phyloP scores from a whole-genome alignment of 1,140 invertebrate species.

The Euglossa dilemma region DNA sequence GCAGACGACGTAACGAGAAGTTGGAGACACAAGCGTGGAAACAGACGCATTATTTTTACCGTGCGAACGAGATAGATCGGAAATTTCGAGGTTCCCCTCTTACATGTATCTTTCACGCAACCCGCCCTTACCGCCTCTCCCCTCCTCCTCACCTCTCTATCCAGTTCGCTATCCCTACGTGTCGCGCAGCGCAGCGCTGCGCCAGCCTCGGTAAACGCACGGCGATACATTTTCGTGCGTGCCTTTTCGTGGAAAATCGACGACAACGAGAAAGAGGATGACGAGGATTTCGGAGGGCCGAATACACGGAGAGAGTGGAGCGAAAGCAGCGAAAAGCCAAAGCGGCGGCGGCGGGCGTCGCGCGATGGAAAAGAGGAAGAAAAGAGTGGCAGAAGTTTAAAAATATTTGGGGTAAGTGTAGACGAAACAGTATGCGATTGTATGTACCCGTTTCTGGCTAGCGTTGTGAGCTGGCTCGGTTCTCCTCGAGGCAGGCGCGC shows the following conservation, averaged over 20 bases:
- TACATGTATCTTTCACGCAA: slow-evolving; percentile 37
- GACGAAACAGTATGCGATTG: slow-evolving; percentile 47
- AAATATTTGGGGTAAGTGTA: slow-evolving; percentile 66
- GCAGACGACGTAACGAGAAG: not conserved
- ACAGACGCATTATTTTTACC: slow-evolving; percentile 3
- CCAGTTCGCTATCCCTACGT: slow-evolving; percentile 9
- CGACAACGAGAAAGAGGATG: slow-evolving; percentile 28
- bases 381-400: slow-evolving; percentile 45
- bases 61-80: not conserved
- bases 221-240: slow-evolving; percentile 48
- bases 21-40: not conserved
- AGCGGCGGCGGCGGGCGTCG: not conserved
- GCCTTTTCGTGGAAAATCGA: slow-evolving; percentile 52
- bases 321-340: slow-evolving; percentile 32
- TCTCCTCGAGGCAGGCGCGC: slow-evolving; percentile 55
- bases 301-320: slow-evolving; percentile 1
- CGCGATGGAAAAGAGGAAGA: slow-evolving; percentile 11
- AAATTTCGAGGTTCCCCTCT: slow-evolving; percentile 37
- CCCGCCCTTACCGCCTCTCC: slow-evolving; percentile 36
- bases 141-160: slow-evolving; percentile 34
- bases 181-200: slow-evolving; percentile 10
- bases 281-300: slow-evolving; percentile 43
- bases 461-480: slow-evolving; percentile 45
- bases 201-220: slow-evolving; percentile 40
- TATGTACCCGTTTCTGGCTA: slow-evolving; percentile 51